These are phyloP conservation scores for Hypomesus transpacificus DNA, from an alignment of 2,113 vertebrate genomes.

Conservation along the genomic window DNA sequence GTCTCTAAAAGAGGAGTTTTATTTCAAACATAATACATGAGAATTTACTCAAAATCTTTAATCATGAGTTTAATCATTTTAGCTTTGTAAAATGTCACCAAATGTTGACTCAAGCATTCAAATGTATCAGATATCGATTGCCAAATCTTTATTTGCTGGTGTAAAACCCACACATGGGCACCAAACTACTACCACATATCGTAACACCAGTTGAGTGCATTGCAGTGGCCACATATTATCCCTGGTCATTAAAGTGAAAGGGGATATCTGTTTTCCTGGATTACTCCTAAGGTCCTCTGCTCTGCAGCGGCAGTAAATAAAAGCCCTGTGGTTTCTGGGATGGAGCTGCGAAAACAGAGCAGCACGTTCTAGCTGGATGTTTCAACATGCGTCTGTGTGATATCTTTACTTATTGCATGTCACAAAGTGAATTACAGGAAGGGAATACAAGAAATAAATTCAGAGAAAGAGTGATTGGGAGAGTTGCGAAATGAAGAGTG, in stretches of 20 bases:
- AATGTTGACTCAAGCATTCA: conserved; percentile 24
- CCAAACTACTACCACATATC: conserved; percentile 31
- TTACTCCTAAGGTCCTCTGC: conserved; percentile 50
- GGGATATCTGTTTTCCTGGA: conserved; percentile 53
- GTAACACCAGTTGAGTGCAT: conserved; percentile 42
- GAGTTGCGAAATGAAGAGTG: too few relatives aligned
- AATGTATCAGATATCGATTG: conserved; percentile 14
- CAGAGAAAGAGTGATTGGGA: too few relatives aligned
- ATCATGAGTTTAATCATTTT: too few relatives aligned
- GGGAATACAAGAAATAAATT: too few relatives aligned
- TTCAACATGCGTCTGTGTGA: neutral
- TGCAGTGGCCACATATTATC: conserved; percentile 25
- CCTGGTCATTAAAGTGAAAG: conserved; percentile 56
- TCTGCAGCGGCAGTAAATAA: conserved; percentile 60
- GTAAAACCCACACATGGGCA: conserved; percentile 57
- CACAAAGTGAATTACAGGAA: too few relatives aligned
- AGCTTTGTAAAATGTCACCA: neutral
- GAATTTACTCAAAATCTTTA: neutral
- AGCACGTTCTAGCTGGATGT: conserved; percentile 25
- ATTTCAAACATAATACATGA: neutral
- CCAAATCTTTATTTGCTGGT: conserved; percentile 44
- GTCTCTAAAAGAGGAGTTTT: too few relatives aligned
- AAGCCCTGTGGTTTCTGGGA: conserved; percentile 43
- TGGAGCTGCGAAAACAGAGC: conserved; percentile 45
- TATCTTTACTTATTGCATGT: neutral